Evolutionary conservation across 1,140 invertebrate genomes (phyloP).

Genomic region (Trichonephila clavata): DNA sequence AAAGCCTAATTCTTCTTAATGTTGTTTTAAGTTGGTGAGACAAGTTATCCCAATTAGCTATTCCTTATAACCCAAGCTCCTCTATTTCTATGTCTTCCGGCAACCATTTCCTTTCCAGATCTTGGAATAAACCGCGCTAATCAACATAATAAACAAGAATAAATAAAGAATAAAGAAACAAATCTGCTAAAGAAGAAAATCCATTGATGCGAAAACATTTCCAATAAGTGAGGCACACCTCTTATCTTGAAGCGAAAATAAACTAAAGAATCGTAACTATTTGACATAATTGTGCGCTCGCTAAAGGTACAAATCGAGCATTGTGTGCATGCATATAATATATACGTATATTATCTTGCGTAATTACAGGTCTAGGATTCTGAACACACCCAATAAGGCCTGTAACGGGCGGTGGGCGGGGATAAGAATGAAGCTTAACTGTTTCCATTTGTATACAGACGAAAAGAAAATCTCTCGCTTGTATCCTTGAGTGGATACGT

Average conservation of each 20-base stretch:
- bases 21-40: background rate
- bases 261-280: slow-evolving; percentile 40
- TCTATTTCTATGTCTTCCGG: background rate
- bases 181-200: background rate
- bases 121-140: background rate
- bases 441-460: slow-evolving; percentile 56
- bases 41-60: background rate
- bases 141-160: background rate
- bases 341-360: slow-evolving; percentile 48
- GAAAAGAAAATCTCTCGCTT: slow-evolving; percentile 37
- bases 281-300: slow-evolving; percentile 64
- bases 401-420: slow-evolving; percentile 58
- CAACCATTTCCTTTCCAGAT: background rate
- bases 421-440: slow-evolving; percentile 59
- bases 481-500: slow-evolving; percentile 51
- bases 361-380: slow-evolving; percentile 58
- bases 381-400: slow-evolving; percentile 69
- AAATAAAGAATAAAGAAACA: background rate
- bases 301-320: slow-evolving; percentile 48
- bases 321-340: slow-evolving; percentile 71
- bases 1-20: too few species aligned
- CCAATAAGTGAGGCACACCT: slow-evolving; percentile 69
- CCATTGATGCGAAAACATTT: slow-evolving; percentile 56
- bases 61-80: background rate
- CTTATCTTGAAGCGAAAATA: slow-evolving; percentile 42